Conservation (phyloP, 1,140 invertebrate genomes). For the Lethocerus indicus region DNA sequence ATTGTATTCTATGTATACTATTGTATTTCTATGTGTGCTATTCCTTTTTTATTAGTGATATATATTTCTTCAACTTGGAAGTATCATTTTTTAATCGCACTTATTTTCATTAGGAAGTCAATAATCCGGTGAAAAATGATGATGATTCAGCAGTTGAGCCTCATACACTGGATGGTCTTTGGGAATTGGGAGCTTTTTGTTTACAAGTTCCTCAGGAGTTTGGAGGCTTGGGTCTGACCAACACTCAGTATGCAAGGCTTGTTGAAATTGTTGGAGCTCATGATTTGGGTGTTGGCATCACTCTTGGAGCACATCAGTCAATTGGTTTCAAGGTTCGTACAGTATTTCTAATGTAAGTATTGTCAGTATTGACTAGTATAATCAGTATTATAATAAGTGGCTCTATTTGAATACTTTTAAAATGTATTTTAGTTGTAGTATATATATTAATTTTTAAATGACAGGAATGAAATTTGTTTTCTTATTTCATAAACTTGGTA, state of each 20-base stretch:
- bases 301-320: constrained; percentile 75
- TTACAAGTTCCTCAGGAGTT: constrained; percentile 72
- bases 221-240: constrained; percentile 67
- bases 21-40: no score
- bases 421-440: constrained; percentile 1
- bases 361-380: neutral
- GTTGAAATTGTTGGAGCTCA: constrained; percentile 78
- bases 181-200: constrained; percentile 84
- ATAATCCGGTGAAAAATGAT: constrained; percentile 63
- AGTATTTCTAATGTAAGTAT: neutral
- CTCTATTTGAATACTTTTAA: constrained; percentile 5
- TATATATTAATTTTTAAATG: constrained; percentile 17
- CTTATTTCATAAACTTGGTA: no score
- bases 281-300: constrained; percentile 80
- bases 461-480: no score
- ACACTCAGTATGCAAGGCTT: constrained; percentile 85
- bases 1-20: no score
- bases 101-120: constrained; percentile 42
- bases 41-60: no score
- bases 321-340: constrained; percentile 67
- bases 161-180: constrained; percentile 52
- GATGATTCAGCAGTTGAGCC: constrained; percentile 43
- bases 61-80: no score
- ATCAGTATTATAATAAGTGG: neutral
- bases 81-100: no score